These are phyloP conservation scores for Drosophila burlai DNA, from an alignment of 1,140 invertebrate species.

Conservation along the genomic window DNA sequence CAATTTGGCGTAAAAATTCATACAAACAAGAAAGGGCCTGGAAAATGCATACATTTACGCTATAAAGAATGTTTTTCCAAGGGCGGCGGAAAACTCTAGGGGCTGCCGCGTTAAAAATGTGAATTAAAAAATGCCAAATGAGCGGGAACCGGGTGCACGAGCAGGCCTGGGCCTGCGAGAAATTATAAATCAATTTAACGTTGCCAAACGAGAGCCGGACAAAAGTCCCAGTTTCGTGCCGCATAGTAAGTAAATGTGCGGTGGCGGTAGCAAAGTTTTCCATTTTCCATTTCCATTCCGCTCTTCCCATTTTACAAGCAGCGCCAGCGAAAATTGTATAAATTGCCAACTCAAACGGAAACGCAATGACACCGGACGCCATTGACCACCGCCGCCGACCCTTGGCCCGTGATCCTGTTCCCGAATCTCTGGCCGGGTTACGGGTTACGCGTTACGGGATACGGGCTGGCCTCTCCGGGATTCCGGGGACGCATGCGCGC, in stretches of 20 bases:
- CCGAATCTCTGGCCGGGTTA: constrained; percentile 12
- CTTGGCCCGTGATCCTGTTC: constrained; percentile 32
- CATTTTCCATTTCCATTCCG: constrained; percentile 43
- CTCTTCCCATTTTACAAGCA: constrained; percentile 57
- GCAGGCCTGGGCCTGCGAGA: constrained; percentile 50
- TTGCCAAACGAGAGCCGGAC: constrained; percentile 50
- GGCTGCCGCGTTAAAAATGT: constrained; percentile 39
- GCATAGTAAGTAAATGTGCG: constrained; percentile 74
- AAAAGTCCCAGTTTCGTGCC: constrained; percentile 54
- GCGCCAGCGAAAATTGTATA: constrained; percentile 72
- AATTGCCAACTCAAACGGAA: constrained; percentile 81
- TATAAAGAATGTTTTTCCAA: constrained; percentile 42
- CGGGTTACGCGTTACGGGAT: constrained; percentile 2
- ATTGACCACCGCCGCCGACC: constrained; percentile 58
- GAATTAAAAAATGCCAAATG: constrained; percentile 59
- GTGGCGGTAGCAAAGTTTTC: constrained; percentile 51
- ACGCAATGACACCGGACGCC: constrained; percentile 80
- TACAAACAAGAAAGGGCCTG: constrained; percentile 33
- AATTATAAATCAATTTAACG: constrained; percentile 83
- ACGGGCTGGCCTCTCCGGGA: constrained; percentile 10
- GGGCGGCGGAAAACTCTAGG: constrained; percentile 1
- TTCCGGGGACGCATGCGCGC: constrained; percentile 62
- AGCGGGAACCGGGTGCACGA: constrained; percentile 55
- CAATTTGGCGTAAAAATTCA: constrained; percentile 64
- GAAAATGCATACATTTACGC: constrained; percentile 40